Conservation (phyloP, 1,140 invertebrate species). For the Theocolax elegans region DNA sequence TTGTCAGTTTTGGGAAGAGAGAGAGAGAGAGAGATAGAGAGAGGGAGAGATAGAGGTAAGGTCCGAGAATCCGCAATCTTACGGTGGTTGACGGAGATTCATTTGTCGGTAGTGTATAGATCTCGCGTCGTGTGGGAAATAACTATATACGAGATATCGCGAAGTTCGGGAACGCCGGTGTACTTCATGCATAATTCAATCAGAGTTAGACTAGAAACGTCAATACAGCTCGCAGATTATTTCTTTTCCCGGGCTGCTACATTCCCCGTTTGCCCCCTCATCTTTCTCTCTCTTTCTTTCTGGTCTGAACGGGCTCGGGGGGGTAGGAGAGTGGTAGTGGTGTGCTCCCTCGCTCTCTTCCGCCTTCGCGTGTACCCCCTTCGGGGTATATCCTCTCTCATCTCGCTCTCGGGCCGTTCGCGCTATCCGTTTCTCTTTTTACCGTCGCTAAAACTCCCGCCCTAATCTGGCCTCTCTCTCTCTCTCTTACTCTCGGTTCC, state of each 20-base stretch:
- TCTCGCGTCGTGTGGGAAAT: slow-evolving; percentile 12
- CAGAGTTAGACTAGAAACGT: slow-evolving; percentile 70
- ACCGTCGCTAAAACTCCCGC: slow-evolving; percentile 47
- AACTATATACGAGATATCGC: slow-evolving; percentile 22
- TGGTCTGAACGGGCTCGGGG: too few species aligned
- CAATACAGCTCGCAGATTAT: slow-evolving; percentile 70
- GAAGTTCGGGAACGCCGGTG: slow-evolving; percentile 29
- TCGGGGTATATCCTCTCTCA: slow-evolving; percentile 38
- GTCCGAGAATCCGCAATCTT: slow-evolving; percentile 15
- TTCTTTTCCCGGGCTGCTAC: slow-evolving; percentile 67
- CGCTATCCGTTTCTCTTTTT: slow-evolving; percentile 35
- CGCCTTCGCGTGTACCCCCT: slow-evolving; percentile 16
- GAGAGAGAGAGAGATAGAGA: too few species aligned
- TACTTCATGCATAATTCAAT: slow-evolving; percentile 69
- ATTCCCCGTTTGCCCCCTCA: slow-evolving; percentile 54
- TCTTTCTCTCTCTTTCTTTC: slow-evolving; percentile 58
- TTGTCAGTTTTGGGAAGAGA: too few species aligned
- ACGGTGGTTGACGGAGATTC: slow-evolving; percentile 22
- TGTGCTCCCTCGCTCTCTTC: slow-evolving; percentile 42
- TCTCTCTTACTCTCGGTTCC: slow-evolving; percentile 4
- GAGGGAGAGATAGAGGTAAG: too few species aligned
- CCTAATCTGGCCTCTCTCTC: slow-evolving; percentile 46
- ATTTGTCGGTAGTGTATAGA: slow-evolving; percentile 14
- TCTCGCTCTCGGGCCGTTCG: slow-evolving; percentile 50
- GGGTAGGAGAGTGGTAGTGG: too few species aligned